Evolutionary conservation across 1,140 invertebrate species (phyloP), one percentile per base, ranked within the genome.

Genomic region (Xylocopa sonorina): DNA sequence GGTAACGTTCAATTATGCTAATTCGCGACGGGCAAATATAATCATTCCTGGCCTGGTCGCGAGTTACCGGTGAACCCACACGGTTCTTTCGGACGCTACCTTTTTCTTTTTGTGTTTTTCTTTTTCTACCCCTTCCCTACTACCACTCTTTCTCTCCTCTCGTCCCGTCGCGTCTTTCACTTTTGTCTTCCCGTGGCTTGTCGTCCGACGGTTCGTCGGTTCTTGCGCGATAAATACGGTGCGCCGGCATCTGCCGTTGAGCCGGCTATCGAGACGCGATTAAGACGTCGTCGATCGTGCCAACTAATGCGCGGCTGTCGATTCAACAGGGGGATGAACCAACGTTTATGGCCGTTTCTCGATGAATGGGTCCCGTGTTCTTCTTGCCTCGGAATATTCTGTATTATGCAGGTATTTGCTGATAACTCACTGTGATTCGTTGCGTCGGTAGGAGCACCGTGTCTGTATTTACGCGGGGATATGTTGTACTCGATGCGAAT

Each of bases 1-100:
- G 80, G 66, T 85, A 89, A 89, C 88, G 88, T 86, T 88, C 86
- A 89, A 89, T 89, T 89, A 89, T 89, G 88, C 86, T 89, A 88
- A 89, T 88, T 83, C 69, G 77, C 64, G 62, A 51, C 80, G 82
- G 78, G 82, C 83, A 84, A 87, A 88, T 88, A 87, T 88, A 87
- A 87, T 89, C 76, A 83, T 89, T 78, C 66, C 58, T 43, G 24
- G n/a, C 12, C 29, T n/a, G 60, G 55, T 74, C 48, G 57, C 71
- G 71, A 34, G 50, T 82, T 82, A 67, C 51, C 46, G 69, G n/a
- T 27, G 38, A 67, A 58, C 29, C 48, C 38, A 57, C 51, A 67
- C 41, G 57, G n/a, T 64, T 46, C 41, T n/a, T n/a, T 60, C 66
- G 43, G n/a, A 51, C n/a, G 21, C 55, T 77, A 50, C 64, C 73